phyloP scores from a whole-genome alignment of 2,888 invertebrate species.

The Drosophila mulleri region DNA sequence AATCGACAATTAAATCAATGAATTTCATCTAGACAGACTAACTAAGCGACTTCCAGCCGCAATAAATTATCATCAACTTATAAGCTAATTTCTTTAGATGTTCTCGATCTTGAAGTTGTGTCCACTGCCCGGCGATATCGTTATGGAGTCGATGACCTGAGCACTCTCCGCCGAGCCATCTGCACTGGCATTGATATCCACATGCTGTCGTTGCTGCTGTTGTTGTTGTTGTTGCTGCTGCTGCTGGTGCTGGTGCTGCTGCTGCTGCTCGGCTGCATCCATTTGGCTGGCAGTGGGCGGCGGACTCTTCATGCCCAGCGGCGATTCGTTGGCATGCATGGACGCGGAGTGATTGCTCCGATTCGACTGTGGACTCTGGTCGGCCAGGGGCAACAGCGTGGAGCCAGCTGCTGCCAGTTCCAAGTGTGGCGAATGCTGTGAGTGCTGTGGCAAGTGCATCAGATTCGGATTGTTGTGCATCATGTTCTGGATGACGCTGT shows the following conservation, averaged over 20 bases:
- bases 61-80: slow-evolving; percentile 58
- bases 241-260: slow-evolving; percentile 41
- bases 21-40: slow-evolving; percentile 65
- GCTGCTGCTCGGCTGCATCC: slow-evolving; percentile 31
- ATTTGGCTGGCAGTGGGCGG: slow-evolving; percentile 39
- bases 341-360: slow-evolving; percentile 68
- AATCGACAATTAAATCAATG: slow-evolving; percentile 48
- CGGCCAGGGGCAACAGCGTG: slow-evolving; percentile 70
- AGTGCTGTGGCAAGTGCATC: slow-evolving; percentile 79
- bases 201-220: slow-evolving; percentile 54
- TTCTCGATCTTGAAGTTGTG: slow-evolving; percentile 85
- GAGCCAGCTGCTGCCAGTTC: slow-evolving; percentile 53
- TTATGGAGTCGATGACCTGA: slow-evolving; percentile 83
- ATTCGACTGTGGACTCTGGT: slow-evolving; percentile 81
- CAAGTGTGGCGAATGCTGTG: slow-evolving; percentile 68
- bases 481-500: slow-evolving; percentile 80
- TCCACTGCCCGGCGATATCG: slow-evolving; percentile 83
- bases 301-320: slow-evolving; percentile 65
- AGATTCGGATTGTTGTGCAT: slow-evolving; percentile 84
- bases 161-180: slow-evolving; percentile 58
- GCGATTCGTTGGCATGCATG: slow-evolving; percentile 66
- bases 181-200: slow-evolving; percentile 58
- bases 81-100: slow-evolving; percentile 75
- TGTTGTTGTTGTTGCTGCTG: slow-evolving; percentile 52
- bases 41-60: slow-evolving; percentile 64